Percentiles rank a stretch among this genome's conserved stretches.
Conservation (phyloP, 64 coral and sea anemone genomes). For the Dendronephthya gigantea region DNA sequence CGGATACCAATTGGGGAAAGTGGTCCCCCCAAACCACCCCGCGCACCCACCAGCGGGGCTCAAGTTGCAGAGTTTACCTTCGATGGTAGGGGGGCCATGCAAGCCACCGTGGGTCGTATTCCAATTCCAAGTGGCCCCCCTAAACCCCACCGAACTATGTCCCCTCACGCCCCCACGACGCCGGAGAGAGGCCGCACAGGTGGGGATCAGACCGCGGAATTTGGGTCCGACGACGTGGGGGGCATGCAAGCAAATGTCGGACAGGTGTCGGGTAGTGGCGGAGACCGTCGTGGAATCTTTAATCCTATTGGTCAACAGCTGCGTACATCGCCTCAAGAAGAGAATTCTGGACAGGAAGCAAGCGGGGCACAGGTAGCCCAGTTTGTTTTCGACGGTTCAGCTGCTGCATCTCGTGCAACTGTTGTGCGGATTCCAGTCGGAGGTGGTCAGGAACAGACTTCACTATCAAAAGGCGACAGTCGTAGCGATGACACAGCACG, state of each 20-base stretch:
- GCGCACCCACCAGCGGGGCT: too few species aligned
- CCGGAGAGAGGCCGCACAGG: not conserved
- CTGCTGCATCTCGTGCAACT: not conserved
- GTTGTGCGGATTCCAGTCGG: not conserved
- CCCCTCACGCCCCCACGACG: not conserved
- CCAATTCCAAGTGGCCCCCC: too few species aligned
- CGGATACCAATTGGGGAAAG: too few species aligned
- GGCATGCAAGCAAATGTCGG: not conserved
- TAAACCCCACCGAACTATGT: too few species aligned
- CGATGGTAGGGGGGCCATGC: too few species aligned
- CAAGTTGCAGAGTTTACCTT: too few species aligned
- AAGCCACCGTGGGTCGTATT: too few species aligned
- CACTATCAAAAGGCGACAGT: not conserved
- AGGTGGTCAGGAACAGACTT: not conserved
- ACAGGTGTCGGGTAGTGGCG: not conserved
- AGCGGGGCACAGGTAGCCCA: not conserved
- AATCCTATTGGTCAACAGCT: too few species aligned
- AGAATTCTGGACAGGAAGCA: too few species aligned
- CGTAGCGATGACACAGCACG: not conserved
- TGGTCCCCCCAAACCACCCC: too few species aligned
- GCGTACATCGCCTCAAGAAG: too few species aligned
- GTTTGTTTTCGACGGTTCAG: not conserved
- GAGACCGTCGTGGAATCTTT: too few species aligned
- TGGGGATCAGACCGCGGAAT: not conserved
- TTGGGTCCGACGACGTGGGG: not conserved